Base-by-base conservation (phyloP, 2,797 vertebrate genomes). In the Catamblyrhynchus diadema region DNA sequence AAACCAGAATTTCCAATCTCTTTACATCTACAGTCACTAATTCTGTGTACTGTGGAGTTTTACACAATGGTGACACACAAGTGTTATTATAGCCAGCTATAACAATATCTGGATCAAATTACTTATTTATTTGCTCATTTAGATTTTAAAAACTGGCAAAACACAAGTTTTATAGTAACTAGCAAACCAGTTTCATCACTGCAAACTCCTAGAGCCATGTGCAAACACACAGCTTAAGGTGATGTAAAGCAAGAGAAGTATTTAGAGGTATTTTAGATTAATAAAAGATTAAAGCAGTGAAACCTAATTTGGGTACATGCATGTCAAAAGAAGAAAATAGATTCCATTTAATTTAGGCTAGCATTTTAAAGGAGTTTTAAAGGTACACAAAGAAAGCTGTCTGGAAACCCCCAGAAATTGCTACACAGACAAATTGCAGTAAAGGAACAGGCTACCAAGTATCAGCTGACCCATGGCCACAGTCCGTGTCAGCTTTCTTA, bases 101-200 rank as follows among this genome's bases (percentile, higher is more conserved):
- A 17, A 33, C 16, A 89, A n/a, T 23, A 44, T 17, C 53, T 50
- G 45, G 11, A 74, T 86, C 32, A 88, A 73, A 77, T 54, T 35
- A 64, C 8, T 64, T 33, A 33, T 24, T 74, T 67, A 65, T 70
- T 91, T 83, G 23, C 14, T 48, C 24, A 27, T 48, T 41, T 37
- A 71, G 32, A 64, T 59, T 77, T 71, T 9, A 48, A 80, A 84
- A 90, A 70, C 8, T 24, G 25, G 24, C 10, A 87, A 92, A 91
- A 44, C 18, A 23, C 18, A 66, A 61, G 27, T 88, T 86, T 47
- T 81, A 33, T 47, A 19, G 17, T 32, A 88, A 33, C n/a, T 59
- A 51, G 47, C 54, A 61, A 69, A 42, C 35, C 20, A 71, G 21
- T 56, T 74, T 53, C 30, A 22, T 37, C 6, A 20, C 22, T 50